Base-by-base conservation (phyloP, 2,797 vertebrate genomes). In the Potorous gilbertii region DNA sequence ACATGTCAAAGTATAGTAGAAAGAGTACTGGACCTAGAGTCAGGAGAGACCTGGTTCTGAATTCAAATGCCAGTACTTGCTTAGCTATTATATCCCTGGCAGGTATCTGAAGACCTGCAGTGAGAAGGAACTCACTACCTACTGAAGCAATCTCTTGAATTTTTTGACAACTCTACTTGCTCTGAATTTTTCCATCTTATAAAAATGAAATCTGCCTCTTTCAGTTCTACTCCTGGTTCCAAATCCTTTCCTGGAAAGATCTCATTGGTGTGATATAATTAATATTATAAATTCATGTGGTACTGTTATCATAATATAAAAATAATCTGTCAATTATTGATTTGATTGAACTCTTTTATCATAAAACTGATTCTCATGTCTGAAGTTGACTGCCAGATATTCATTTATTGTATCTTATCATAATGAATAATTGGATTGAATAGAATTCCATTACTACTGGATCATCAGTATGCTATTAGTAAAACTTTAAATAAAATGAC, bases 241-340 rank as follows among this genome's bases (percentile, higher is more conserved):
- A 74, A 74, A 74, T 74, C 14, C 16, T 13, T 18, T n/a, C 14
- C 5, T 74, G 62, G 27, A 94, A 95, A 62, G 91, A 92, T 56
- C 92, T 94, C 91, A 50, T 40, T 40, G 34, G 46, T 57, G 11
- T 91, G 91, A 96, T 29, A 94, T 81, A 91, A 74, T 92, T 93
- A 54, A 4, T 54, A 93, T 62, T 97, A 94, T 59, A n/a, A 97
- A 93, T 62, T 90, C 9, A 90, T 50, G 87, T 54, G n/a, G 27
- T 46, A 31, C 1, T 87, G 18, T 91, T 92, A 46, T 90, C 50
- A 90, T 90, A 52, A 52, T 52, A 12, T 50, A 21, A 6, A n/a
- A n/a, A 66, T 16, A 74, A 66, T 10, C 40, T 95, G 46, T 27
- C 56, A 91, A 24, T 91, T 90, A 95, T 92, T 94, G 91, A 62